These are phyloP conservation scores for Platerodrilus igneus DNA, from an alignment of 2,888 invertebrate genomes.

Conservation along the genomic window DNA sequence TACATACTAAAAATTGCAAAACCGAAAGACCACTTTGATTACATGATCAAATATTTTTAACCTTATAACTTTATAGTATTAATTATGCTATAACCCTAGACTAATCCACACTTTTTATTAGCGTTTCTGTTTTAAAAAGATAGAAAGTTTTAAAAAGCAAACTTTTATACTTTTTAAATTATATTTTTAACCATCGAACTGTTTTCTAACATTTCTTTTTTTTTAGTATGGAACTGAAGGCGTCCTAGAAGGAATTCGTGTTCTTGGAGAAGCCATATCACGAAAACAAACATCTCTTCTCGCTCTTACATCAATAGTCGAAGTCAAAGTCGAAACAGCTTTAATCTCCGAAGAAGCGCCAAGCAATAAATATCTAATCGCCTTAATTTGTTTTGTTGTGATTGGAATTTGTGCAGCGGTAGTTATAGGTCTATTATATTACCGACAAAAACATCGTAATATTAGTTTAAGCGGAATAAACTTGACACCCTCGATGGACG, in stretches of 20 bases:
- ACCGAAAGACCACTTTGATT: too few species aligned
- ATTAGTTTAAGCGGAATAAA: constrained; percentile 52
- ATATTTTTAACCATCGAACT: background rate
- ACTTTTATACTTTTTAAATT: background rate
- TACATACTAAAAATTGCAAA: too few species aligned
- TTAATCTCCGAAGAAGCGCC: constrained; percentile 54
- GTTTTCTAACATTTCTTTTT: constrained; percentile 3
- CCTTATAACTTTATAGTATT: too few species aligned
- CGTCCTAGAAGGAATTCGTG: constrained; percentile 55
- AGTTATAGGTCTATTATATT: constrained; percentile 51
- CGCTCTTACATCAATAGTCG: constrained; percentile 67
- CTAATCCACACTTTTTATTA: too few species aligned
- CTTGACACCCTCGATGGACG: constrained; percentile 54
- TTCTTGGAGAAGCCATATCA: constrained; percentile 61
- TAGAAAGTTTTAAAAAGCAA: background rate
- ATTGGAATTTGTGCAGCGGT: constrained; percentile 43
- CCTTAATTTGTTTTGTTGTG: constrained; percentile 48
- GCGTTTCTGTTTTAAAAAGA: constrained; percentile 4
- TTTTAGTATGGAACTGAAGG: constrained; percentile 53
- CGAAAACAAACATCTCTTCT: constrained; percentile 57
- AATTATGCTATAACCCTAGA: too few species aligned
- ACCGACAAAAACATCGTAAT: constrained; percentile 54
- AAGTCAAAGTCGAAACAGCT: constrained; percentile 73
- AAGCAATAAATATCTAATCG: constrained; percentile 50
- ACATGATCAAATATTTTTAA: too few species aligned